These are phyloP conservation scores for Puma concolor DNA, from an alignment of 2,113 vertebrate genomes.

Conservation along the genomic window DNA sequence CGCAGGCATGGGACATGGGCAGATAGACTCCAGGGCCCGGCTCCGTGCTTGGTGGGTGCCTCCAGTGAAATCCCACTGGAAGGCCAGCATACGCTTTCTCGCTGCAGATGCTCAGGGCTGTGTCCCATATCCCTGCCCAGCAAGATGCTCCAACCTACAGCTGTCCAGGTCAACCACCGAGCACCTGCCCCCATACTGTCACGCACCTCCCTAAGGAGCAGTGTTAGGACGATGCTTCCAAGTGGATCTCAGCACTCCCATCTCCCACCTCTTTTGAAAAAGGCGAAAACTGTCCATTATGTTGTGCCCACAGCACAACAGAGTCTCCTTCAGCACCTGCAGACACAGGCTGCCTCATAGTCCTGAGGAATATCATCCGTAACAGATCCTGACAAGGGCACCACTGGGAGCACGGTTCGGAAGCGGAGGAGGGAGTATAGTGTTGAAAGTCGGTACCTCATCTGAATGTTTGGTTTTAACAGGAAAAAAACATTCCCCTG, in stretches of 20 bases:
- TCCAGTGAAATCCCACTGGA: not conserved
- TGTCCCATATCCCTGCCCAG: not conserved
- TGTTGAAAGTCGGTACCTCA: not conserved
- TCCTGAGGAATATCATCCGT: not conserved
- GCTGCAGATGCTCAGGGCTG: rapidly evolving
- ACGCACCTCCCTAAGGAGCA: not conserved
- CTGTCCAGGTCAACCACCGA: not conserved
- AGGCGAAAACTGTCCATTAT: not conserved
- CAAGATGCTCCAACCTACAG: not conserved
- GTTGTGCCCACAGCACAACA: not conserved
- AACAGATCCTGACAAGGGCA: not conserved
- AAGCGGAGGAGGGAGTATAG: not conserved
- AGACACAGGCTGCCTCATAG: rapidly evolving
- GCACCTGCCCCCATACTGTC: rapidly evolving
- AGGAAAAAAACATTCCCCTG: rapidly evolving
- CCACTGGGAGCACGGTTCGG: rapidly evolving
- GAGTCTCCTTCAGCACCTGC: too few relatives aligned
- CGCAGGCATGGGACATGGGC: not conserved
- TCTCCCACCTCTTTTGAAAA: not conserved
- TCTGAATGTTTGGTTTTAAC: not conserved
- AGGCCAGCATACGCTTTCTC: rapidly evolving
- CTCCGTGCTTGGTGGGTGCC: not conserved
- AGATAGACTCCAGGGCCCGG: not conserved
- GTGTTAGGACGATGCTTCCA: rapidly evolving
- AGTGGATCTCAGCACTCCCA: rapidly evolving